Base-by-base conservation (phyloP, 2,888 invertebrate species). In the Barypeithes pellucidus region DNA sequence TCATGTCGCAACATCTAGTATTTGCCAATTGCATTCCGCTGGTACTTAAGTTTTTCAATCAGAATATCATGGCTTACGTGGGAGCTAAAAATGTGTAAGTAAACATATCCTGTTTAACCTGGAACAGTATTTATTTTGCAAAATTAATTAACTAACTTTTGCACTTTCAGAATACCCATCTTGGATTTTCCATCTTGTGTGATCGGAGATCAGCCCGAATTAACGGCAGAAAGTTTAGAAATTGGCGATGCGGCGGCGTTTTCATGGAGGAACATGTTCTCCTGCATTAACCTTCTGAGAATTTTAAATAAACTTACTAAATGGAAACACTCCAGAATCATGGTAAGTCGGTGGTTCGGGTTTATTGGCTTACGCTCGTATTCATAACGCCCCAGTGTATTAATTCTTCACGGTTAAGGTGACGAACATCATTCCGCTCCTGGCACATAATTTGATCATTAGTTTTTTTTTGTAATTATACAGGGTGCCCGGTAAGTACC, bases 1-100 rank as follows among this genome's bases (percentile, higher is more conserved):
- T 96, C 84, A 96, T 99, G 93, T 96, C 97, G 1, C 98, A 99
- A 86, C 98, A 99, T 88, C 89, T 99, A 79, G 98, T 99, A 9
- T 99, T 99, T 87, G 99, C 99, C 72, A 99, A 99, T 86, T 99
- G 99, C 84, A 98, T 99, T 86, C 99, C 99, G 0, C 88, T 99
- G 75, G 96, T 99, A 18, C 88, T 99, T 67, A 99, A 99, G 85
- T 99, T 99, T 88, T 96, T 99, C 86, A 99, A 99, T 87, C 99
- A 99, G 87, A 97, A 98, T 82, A 97, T 99, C 77, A 91, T 95
- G 86, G 93, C 94, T 61, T 98, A 98, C 87, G 95, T 99, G 73
- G 95, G 95, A 82, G 95, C 98, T 50, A 97, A 97, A 85, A 97
- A 98, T 86, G 91, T 90, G 90, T 91, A 87, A 88, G 88, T 86